Evolutionary conservation across 2,888 invertebrate species (phyloP), one percentile per base, ranked within the genome.

Genomic region (Sesia apiformis): DNA sequence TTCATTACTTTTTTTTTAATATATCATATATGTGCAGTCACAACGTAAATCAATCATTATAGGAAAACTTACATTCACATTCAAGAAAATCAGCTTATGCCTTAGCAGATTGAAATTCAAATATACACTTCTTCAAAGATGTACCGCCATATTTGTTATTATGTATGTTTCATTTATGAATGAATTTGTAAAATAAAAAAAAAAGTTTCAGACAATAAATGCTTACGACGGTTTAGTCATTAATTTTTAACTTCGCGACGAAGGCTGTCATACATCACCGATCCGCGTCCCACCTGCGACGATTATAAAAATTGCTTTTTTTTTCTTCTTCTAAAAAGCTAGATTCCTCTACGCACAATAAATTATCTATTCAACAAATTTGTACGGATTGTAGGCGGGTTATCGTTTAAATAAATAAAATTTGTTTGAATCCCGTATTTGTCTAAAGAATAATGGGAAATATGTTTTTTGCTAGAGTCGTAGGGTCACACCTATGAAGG

Each of bases 331-430:
- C 53, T 54, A 4, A 62, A 69, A 66, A 67, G 64, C 58, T 65
- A 64, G 67, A 67, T 60, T 63, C 63, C 58, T 76, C 75, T 78
- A 72, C 60, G 58, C 61, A 59, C n/a, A 4, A 39, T 52, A 52
- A 55, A 4, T 55, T 84, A 74, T 76, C 76, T 69, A 78, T 86
- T 84, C 76, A 82, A 64, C 66, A 58, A 84, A 88, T 88, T 85
- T 87, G 88, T 84, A 75, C 63, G 67, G 65, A 64, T 67, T 60
- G 85, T 84, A 84, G 88, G 88, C 88, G 88, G 88, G 86, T 82
- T 75, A 61, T 65, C 58, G 58, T 65, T 69, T 70, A 64, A 69
- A 66, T 66, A 65, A 66, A 61, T 42, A 42, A 42, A 42, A 42
- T 42, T 5, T 42, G 42, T 42, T 7, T 7, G 42, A 52, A 65